These are phyloP conservation scores for Pristionchus fissidentatus DNA, from an alignment of 2,888 invertebrate species.

Conservation along the genomic window DNA sequence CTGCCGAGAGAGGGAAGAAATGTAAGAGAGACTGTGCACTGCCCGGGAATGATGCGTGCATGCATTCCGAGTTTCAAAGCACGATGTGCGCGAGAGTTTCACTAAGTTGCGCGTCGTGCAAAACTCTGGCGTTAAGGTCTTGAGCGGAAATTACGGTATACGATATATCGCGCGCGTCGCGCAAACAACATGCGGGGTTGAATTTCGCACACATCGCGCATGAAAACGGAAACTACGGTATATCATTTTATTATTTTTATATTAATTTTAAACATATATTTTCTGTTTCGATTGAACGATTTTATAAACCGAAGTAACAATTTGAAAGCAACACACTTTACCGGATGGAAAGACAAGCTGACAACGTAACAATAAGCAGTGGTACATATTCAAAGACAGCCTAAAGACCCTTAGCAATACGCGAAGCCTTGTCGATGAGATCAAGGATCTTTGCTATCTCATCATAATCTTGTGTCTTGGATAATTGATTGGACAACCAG, in stretches of 20 bases:
- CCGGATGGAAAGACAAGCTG: conserved; percentile 7
- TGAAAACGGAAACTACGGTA: neutral
- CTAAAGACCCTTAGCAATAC: conserved; percentile 20
- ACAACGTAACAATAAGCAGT: neutral
- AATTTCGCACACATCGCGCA: too few relatives aligned
- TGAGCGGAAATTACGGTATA: too few relatives aligned
- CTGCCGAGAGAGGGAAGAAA: too few relatives aligned
- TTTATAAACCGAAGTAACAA: neutral
- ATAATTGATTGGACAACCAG: conserved; percentile 34
- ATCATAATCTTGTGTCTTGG: conserved; percentile 28
- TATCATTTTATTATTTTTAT: neutral
- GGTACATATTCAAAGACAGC: neutral
- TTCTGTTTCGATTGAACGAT: neutral
- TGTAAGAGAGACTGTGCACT: too few relatives aligned
- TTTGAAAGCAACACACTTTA: neutral
- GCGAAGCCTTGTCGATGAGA: conserved; percentile 18
- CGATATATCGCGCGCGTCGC: too few relatives aligned
- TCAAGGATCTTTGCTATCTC: conserved; percentile 40
- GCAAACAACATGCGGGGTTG: too few relatives aligned
- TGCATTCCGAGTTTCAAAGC: too few relatives aligned
- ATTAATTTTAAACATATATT: neutral
- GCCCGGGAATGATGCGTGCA: too few relatives aligned
- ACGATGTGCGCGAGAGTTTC: too few relatives aligned
- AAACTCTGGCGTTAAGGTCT: too few relatives aligned
- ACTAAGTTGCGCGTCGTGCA: too few relatives aligned